A percentile compares a stretch with the other conserved stretches of the same genome.
Conservation (phyloP, 2,113 vertebrate genomes). For the Gymnocephalus cernua region DNA sequence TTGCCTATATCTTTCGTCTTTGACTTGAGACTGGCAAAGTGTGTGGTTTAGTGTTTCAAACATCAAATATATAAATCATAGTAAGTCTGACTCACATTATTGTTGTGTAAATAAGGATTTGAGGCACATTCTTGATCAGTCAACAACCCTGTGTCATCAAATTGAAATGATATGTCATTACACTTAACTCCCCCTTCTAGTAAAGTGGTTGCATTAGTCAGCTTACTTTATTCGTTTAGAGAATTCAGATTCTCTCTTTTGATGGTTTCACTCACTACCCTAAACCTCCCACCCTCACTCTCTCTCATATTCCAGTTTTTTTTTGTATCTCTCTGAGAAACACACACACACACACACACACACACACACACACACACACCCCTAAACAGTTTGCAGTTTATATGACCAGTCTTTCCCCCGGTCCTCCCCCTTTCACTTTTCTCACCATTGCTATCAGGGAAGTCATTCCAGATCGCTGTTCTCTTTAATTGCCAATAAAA, state of each 20-base stretch:
- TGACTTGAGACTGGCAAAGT: neutral
- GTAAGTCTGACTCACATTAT: slow-evolving; percentile 35
- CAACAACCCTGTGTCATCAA: slow-evolving; percentile 42
- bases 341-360: slow-evolving; percentile 1
- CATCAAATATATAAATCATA: slow-evolving; percentile 29
- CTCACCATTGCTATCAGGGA: slow-evolving; percentile 66
- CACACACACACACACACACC: neutral
- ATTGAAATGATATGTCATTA: slow-evolving; percentile 47
- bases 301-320: neutral
- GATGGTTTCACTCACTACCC: slow-evolving; percentile 8
- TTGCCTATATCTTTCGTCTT: neutral
- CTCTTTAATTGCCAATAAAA: slow-evolving; percentile 75
- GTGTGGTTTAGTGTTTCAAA: slow-evolving; percentile 3
- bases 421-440: slow-evolving; percentile 42
- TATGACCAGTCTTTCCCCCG: slow-evolving; percentile 45
- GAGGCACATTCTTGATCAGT: slow-evolving; percentile 10
- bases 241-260: slow-evolving; percentile 16
- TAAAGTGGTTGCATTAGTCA: slow-evolving; percentile 40
- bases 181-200: slow-evolving; percentile 20
- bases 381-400: slow-evolving; percentile 11
- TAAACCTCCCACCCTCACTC: neutral
- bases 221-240: slow-evolving; percentile 29
- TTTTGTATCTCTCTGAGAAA: neutral
- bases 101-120: slow-evolving; percentile 40
- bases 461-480: slow-evolving; percentile 67